Evolutionary conservation across 2,797 vertebrate genomes (phyloP).

Genomic region (Urocyon cinereoargenteus): DNA sequence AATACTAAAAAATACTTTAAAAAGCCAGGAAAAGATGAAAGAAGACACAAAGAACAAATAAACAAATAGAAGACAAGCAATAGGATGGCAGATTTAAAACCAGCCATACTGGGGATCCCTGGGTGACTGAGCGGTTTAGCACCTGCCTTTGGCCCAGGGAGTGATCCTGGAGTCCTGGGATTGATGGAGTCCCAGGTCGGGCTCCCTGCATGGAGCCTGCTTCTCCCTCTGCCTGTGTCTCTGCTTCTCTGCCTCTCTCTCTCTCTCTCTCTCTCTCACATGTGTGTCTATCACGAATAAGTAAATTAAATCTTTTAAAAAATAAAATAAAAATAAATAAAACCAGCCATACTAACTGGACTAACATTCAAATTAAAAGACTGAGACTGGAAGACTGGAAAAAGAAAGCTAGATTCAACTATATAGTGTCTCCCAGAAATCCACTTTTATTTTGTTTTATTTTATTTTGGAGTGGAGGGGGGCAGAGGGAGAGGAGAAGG

Average conservation of each 20-base stretch:
- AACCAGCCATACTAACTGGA: neutral
- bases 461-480: neutral
- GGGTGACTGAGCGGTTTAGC: no score
- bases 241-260: no score
- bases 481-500: neutral
- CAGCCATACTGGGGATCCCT: neutral
- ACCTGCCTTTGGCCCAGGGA: no score
- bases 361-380: neutral
- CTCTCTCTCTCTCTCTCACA: no score
- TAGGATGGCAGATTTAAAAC: slow-evolving; percentile 23
- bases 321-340: neutral
- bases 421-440: neutral
- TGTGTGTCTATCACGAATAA: no score
- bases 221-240: no score
- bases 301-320: no score
- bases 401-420: neutral
- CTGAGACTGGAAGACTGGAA: neutral
- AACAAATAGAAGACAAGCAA: slow-evolving; percentile 17
- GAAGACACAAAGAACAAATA: neutral
- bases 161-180: no score
- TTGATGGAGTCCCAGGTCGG: no score
- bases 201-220: no score
- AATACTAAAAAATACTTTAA: slow-evolving; percentile 20
- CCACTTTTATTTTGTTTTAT: neutral
- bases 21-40: neutral